These are phyloP conservation scores for Callopanchax toddi DNA, from an alignment of 2,113 vertebrate genomes.

Conservation along the genomic window DNA sequence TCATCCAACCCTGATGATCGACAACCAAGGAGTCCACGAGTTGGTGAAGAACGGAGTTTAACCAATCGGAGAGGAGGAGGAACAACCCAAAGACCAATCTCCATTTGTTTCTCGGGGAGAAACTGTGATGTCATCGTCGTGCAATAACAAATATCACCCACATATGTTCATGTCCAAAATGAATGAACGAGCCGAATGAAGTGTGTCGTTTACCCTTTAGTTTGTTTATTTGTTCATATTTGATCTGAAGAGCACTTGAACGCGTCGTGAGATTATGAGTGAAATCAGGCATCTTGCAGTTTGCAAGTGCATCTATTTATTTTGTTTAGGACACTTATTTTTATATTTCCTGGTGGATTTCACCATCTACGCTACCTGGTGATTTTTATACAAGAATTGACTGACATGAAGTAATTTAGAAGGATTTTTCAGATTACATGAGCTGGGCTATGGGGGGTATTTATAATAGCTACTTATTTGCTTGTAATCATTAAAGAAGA, in stretches of 20 bases:
- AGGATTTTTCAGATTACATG: slow-evolving; percentile 29
- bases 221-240: slow-evolving; percentile 28
- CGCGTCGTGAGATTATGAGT: slow-evolving; percentile 61
- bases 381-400: slow-evolving; percentile 52
- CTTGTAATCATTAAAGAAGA: slow-evolving; percentile 38
- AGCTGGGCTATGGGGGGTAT: slow-evolving; percentile 57
- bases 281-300: slow-evolving; percentile 40
- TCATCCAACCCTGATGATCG: slow-evolving; percentile 85
- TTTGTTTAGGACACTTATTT: slow-evolving; percentile 77
- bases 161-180: slow-evolving; percentile 6
- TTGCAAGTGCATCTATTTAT: slow-evolving; percentile 82
- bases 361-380: slow-evolving; percentile 46
- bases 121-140: slow-evolving; percentile 72
- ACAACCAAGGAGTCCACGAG: slow-evolving; percentile 84
- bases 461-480: slow-evolving; percentile 66
- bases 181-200: slow-evolving; percentile 36
- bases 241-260: slow-evolving; percentile 51
- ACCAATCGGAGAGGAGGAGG: slow-evolving; percentile 7
- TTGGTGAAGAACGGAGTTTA: slow-evolving; percentile 90
- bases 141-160: slow-evolving; percentile 64
- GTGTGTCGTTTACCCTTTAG: slow-evolving; percentile 28
- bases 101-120: slow-evolving; percentile 38
- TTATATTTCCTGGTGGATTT: slow-evolving; percentile 67
- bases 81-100: slow-evolving; percentile 34
- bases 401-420: slow-evolving; percentile 32